A percentile compares a stretch with the other conserved stretches of the same genome.
Conservation (phyloP, 2,797 vertebrate genomes). For the Enteromius thamalakanensis region DNA sequence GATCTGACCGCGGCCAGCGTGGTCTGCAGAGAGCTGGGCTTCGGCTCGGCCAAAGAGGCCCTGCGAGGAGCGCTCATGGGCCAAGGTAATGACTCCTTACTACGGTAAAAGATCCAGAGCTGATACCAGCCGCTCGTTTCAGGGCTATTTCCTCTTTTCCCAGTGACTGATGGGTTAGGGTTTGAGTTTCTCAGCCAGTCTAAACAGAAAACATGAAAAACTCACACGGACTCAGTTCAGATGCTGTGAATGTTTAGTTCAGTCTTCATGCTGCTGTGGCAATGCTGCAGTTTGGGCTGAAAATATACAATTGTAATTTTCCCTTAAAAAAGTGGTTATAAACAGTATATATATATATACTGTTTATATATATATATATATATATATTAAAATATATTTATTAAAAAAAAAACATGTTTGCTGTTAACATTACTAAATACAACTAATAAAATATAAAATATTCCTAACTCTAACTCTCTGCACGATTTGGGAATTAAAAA, state of each 20-base stretch:
- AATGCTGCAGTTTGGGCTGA: neutral
- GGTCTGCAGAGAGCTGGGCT: conserved; percentile 93
- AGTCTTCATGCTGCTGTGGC: neutral
- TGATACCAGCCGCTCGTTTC: neutral
- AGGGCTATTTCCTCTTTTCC: neutral
- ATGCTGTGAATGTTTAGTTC: neutral
- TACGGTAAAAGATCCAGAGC: neutral
- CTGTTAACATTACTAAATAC: too few species aligned
- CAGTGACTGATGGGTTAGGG: neutral
- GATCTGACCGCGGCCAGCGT: conserved; percentile 87
- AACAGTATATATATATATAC: too few species aligned
- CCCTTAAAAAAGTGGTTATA: neutral
- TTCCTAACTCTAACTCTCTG: too few species aligned
- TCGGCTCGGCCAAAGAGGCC: conserved; percentile 88
- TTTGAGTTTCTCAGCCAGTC: conserved; percentile 33
- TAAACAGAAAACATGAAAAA: conserved; percentile 49
- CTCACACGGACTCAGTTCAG: neutral
- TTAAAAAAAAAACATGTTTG: too few species aligned
- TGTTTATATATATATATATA: neutral
- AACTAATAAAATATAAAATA: too few species aligned
- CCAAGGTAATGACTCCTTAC: conserved; percentile 44
- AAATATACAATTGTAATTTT: neutral
- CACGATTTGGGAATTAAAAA: too few species aligned
- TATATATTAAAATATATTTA: neutral
- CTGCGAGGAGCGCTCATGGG: conserved; percentile 85